These are phyloP conservation scores for Coleophora flavipennella DNA, from an alignment of 2,888 invertebrate species.

Conservation along the genomic window DNA sequence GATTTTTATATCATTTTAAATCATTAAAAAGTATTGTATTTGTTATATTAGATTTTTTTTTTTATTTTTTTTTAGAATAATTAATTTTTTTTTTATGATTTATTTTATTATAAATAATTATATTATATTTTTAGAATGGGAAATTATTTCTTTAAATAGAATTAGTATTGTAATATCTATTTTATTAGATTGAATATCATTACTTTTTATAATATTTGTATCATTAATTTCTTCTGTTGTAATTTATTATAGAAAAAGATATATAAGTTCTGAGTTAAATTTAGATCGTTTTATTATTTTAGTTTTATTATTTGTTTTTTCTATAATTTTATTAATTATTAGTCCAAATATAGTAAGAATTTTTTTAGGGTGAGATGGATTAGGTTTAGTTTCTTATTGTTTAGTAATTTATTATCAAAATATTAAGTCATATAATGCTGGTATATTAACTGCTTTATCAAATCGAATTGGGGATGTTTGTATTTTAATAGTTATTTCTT, in stretches of 20 bases:
- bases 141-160: slow-evolving; percentile 66
- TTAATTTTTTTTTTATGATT: slow-evolving; percentile 47
- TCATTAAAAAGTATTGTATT: slow-evolving; percentile 61
- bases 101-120: slow-evolving; percentile 62
- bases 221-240: slow-evolving; percentile 78
- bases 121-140: slow-evolving; percentile 68
- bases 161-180: slow-evolving; percentile 61
- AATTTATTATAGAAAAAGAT: slow-evolving; percentile 75
- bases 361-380: slow-evolving; percentile 81
- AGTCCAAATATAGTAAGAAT: slow-evolving; percentile 79
- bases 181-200: slow-evolving; percentile 76
- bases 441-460: slow-evolving; percentile 79
- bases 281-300: slow-evolving; percentile 76
- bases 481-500: slow-evolving; percentile 74
- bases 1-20: slow-evolving; percentile 57
- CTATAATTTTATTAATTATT: slow-evolving; percentile 79
- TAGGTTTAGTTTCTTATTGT: slow-evolving; percentile 80
- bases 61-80: slow-evolving; percentile 56
- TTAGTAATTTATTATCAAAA: slow-evolving; percentile 82
- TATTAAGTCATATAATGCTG: slow-evolving; percentile 77
- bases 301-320: slow-evolving; percentile 76
- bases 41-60: slow-evolving; percentile 65
- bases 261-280: slow-evolving; percentile 73
- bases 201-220: slow-evolving; percentile 77
- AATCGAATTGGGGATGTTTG: slow-evolving; percentile 83